Evolutionary conservation across 2,113 vertebrate species (phyloP).

Genomic region (Psammodynastes pulverulentus): DNA sequence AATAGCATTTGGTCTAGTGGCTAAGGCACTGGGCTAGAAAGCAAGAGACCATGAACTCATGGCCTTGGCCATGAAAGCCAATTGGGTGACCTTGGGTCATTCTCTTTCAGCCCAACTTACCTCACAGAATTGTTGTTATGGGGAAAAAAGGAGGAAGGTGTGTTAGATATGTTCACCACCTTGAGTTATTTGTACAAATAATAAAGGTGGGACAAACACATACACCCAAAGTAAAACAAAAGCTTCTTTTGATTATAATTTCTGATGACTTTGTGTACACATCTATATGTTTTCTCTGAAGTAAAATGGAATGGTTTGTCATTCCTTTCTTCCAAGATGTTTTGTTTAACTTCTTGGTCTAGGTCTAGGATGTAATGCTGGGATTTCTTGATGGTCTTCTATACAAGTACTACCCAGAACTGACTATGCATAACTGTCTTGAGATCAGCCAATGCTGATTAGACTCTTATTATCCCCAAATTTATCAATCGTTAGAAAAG

Average conservation of each 20-base stretch:
- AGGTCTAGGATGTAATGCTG: neutral
- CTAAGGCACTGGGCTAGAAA: neutral
- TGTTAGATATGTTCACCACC: too few species aligned
- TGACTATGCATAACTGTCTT: neutral
- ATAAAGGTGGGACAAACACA: too few species aligned
- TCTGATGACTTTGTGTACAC: neutral
- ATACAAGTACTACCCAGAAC: neutral
- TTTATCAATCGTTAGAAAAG: neutral
- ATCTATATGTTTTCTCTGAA: neutral
- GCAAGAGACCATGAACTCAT: neutral
- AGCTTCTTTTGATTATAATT: neutral
- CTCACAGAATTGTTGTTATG: too few species aligned
- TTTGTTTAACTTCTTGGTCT: neutral
- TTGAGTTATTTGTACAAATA: too few species aligned
- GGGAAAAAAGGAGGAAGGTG: too few species aligned
- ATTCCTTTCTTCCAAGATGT: neutral
- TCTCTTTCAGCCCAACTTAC: too few species aligned
- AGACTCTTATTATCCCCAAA: neutral
- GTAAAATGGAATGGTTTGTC: neutral
- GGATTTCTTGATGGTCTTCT: neutral
- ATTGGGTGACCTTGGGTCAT: too few species aligned
- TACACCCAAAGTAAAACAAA: neutral
- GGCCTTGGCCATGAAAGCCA: neutral
- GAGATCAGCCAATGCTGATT: neutral
- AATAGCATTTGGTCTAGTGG: neutral